phyloP scores from a whole-genome alignment of 2,888 invertebrate genomes.

The Lagria hirta region DNA sequence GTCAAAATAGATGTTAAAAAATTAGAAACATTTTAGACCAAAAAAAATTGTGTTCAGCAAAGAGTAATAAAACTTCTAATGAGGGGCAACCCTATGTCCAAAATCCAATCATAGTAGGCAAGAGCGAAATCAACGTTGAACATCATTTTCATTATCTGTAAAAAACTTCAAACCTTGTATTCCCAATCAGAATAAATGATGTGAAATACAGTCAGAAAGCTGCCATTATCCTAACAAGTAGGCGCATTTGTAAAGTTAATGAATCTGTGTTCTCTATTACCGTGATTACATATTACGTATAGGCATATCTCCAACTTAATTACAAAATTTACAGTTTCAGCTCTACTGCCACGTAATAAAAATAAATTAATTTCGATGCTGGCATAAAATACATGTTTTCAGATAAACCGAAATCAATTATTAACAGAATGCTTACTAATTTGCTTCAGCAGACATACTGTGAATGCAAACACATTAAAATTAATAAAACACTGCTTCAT shows the following conservation, averaged over 20 bases:
- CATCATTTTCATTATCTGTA: no score
- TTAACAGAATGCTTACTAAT: conserved; percentile 30
- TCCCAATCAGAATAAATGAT: no score
- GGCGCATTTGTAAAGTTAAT: conserved; percentile 41
- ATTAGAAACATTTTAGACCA: no score
- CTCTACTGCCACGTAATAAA: conserved; percentile 36
- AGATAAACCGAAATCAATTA: conserved; percentile 35
- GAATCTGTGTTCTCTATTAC: conserved; percentile 40
- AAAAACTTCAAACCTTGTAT: no score
- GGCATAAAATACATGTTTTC: conserved; percentile 22
- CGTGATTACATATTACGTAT: conserved; percentile 41
- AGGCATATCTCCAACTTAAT: conserved; percentile 42
- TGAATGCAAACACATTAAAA: conserved; percentile 20
- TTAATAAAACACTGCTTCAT: conserved; percentile 24
- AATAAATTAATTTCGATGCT: conserved; percentile 40
- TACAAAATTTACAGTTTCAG: conserved; percentile 43
- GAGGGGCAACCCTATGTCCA: no score
- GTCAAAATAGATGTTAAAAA: no score
- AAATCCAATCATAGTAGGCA: no score
- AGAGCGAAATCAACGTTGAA: no score
- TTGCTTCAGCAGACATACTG: conserved; percentile 19
- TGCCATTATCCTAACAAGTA: conserved; percentile 39
- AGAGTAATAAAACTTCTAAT: no score
- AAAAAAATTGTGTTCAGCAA: no score
- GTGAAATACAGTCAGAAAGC: no score